phyloP scores from a whole-genome alignment of 2,797 vertebrate genomes.

The Microctenopoma lineatum region DNA sequence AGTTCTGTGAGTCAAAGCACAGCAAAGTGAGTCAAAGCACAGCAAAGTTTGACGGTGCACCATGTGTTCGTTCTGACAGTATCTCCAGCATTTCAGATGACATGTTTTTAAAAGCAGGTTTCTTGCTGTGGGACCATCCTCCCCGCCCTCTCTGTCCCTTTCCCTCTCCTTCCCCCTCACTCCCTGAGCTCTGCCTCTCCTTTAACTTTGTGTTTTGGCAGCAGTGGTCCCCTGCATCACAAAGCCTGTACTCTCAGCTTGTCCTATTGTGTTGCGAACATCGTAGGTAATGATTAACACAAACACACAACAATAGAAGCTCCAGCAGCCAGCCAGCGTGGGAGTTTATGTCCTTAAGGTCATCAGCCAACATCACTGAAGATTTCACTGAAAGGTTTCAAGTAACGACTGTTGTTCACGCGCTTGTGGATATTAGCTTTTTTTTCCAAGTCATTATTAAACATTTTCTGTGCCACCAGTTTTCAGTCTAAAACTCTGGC shows the following conservation, averaged over 20 bases:
- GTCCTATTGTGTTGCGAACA: constrained; percentile 76
- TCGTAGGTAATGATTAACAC: constrained; percentile 86
- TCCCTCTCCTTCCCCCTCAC: neutral
- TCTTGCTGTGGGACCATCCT: constrained; percentile 43
- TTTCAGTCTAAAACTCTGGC: neutral
- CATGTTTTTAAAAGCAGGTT: constrained; percentile 37
- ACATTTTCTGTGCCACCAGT: neutral
- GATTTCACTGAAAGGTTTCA: neutral
- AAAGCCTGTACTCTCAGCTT: constrained; percentile 73
- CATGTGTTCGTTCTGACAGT: constrained; percentile 13
- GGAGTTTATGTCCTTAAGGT: constrained; percentile 43
- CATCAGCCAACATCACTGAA: constrained; percentile 7
- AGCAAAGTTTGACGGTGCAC: constrained; percentile 7
- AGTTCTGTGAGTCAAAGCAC: constrained; percentile 1
- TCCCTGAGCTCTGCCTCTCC: constrained; percentile 30
- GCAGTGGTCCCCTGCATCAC: constrained; percentile 75
- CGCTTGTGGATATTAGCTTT: neutral
- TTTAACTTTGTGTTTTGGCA: constrained; percentile 78
- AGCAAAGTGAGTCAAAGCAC: no score
- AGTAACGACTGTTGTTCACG: neutral
- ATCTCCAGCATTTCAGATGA: constrained; percentile 15
- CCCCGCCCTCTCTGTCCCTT: constrained; percentile 10
- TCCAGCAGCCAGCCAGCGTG: constrained; percentile 46
- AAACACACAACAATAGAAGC: constrained; percentile 79
- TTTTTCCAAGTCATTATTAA: neutral